phyloP scores from a whole-genome alignment of 2,797 vertebrate species.

The Streptopelia turtur region DNA sequence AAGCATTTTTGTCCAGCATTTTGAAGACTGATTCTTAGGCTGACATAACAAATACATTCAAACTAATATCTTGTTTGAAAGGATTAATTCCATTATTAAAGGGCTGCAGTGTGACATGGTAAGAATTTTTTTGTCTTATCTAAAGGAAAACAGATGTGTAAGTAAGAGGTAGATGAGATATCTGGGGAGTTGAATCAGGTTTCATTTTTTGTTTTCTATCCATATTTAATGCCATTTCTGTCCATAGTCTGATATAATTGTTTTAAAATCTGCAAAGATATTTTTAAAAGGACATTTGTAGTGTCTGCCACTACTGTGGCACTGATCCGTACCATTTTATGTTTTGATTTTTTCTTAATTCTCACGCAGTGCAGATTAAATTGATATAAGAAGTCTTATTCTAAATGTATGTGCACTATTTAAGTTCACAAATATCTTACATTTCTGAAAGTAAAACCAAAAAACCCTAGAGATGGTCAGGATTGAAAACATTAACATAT shows the following conservation, averaged over 20 bases:
- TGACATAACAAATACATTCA: background rate
- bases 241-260: background rate
- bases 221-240: background rate
- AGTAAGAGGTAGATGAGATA: background rate
- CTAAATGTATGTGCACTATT: background rate
- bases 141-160: slow-evolving; percentile 12
- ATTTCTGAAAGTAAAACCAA: background rate
- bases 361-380: background rate
- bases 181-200: background rate
- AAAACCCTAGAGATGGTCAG: background rate
- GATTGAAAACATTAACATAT: background rate
- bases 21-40: background rate
- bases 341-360: background rate
- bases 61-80: background rate
- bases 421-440: background rate
- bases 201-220: background rate
- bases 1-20: background rate
- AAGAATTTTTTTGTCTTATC: background rate
- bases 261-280: background rate
- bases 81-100: background rate
- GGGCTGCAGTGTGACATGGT: background rate
- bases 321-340: background rate
- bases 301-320: background rate
- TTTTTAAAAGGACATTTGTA: background rate
- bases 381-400: background rate